These are phyloP conservation scores for Phocides pigmalion DNA, from an alignment of 1,140 invertebrate genomes.

Conservation along the genomic window DNA sequence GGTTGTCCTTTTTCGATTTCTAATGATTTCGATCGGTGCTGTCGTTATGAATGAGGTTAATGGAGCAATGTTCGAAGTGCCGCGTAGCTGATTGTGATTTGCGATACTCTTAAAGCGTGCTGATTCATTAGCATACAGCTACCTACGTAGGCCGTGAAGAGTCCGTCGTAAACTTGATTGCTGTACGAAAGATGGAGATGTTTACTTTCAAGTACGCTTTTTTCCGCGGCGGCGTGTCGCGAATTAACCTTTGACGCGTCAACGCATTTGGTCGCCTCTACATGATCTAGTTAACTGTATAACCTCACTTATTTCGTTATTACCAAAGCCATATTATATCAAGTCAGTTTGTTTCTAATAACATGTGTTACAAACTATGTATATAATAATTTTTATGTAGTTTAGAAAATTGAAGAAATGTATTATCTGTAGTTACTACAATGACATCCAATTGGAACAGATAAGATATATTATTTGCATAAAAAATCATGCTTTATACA, in stretches of 20 bases:
- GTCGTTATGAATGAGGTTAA: constrained; percentile 72
- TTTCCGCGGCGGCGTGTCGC: constrained; percentile 14
- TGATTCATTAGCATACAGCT: constrained; percentile 80
- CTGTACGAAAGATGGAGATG: constrained; percentile 28
- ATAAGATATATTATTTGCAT: constrained; percentile 1
- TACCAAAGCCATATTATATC: neutral
- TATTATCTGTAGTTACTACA: too few relatives aligned
- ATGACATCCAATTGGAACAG: neutral
- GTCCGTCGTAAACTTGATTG: neutral
- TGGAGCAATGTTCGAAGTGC: constrained; percentile 74
- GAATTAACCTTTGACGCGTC: constrained; percentile 45
- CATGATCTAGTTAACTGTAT: constrained; percentile 20
- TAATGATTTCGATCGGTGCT: constrained; percentile 29
- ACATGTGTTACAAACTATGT: neutral
- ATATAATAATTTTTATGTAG: too few relatives aligned
- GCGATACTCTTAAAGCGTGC: constrained; percentile 69
- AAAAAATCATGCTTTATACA: constrained; percentile 2
- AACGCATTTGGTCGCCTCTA: constrained; percentile 33
- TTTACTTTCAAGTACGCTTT: constrained; percentile 39
- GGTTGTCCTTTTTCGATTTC: constrained; percentile 42
- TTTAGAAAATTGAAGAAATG: neutral
- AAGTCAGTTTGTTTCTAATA: too few relatives aligned
- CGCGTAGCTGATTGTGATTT: constrained; percentile 74
- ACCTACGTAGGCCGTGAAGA: constrained; percentile 46
- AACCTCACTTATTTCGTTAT: constrained; percentile 27